phyloP scores from a whole-genome alignment of 2,888 invertebrate genomes.

The Andricus quercusramuli region DNA sequence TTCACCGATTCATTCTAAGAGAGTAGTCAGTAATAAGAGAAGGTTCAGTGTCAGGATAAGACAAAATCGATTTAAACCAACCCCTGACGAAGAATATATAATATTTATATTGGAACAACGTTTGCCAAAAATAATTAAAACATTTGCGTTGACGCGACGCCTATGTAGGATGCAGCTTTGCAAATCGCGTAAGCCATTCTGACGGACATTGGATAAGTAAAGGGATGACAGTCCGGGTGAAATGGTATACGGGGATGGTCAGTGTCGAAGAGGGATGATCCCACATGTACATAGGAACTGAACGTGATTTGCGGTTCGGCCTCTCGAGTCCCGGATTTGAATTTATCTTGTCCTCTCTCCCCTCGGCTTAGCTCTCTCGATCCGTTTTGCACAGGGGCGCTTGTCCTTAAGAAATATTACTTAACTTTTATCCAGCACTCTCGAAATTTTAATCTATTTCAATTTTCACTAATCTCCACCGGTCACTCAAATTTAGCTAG shows the following conservation, averaged over 20 bases:
- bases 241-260: slow-evolving; percentile 67
- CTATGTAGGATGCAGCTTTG: slow-evolving; percentile 1
- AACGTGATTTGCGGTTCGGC: slow-evolving; percentile 72
- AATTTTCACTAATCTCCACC: no score
- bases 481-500: no score
- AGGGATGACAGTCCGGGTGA: slow-evolving; percentile 67
- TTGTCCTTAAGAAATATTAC: slow-evolving; percentile 34
- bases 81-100: no score
- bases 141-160: neutral
- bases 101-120: neutral
- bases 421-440: neutral
- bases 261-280: slow-evolving; percentile 74
- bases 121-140: neutral
- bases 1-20: no score
- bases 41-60: no score
- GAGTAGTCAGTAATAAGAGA: no score
- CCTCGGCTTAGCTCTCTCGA: slow-evolving; percentile 19
- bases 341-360: slow-evolving; percentile 67
- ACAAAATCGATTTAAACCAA: no score
- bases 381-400: slow-evolving; percentile 17
- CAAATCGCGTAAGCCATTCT: slow-evolving; percentile 43
- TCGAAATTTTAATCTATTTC: no score
- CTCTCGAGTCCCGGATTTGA: slow-evolving; percentile 70
- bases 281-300: slow-evolving; percentile 68
- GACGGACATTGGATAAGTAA: slow-evolving; percentile 70